Conservation (phyloP, 2,888 invertebrate species). For the Psococerastis gibbosa region DNA sequence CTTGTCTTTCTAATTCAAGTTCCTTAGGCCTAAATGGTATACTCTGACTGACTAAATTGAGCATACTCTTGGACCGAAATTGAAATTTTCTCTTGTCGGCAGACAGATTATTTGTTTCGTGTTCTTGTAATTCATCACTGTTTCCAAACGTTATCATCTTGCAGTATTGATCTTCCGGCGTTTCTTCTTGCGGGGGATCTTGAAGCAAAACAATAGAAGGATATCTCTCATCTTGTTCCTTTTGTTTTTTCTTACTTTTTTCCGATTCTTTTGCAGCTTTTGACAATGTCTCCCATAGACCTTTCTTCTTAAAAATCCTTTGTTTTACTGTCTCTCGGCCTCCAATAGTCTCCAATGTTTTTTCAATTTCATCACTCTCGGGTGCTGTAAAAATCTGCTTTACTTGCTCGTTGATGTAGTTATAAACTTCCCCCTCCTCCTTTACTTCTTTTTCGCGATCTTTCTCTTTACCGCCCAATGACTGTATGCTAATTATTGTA, state of each 20-base stretch:
- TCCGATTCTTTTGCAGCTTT: constrained; percentile 5
- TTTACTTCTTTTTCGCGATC: background rate
- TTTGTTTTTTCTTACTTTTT: background rate
- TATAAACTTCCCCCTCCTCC: background rate
- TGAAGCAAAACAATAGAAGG: constrained; percentile 11
- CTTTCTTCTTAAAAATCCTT: background rate
- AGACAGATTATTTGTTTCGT: background rate
- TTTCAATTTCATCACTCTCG: constrained; percentile 1
- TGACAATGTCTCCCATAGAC: constrained; percentile 11
- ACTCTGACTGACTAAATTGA: background rate
- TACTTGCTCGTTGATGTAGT: constrained; percentile 2
- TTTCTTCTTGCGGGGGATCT: constrained; percentile 8
- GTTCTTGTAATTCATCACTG: background rate
- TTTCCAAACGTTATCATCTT: background rate
- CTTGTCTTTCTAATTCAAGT: background rate
- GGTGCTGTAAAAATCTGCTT: background rate
- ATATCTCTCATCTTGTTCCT: constrained; percentile 11
- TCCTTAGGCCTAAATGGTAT: background rate
- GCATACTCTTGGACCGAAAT: background rate
- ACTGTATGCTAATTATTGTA: constrained; percentile 1
- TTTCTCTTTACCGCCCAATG: background rate
- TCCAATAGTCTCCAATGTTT: background rate
- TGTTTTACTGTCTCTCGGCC: constrained; percentile 7
- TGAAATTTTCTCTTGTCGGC: background rate
- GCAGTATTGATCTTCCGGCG: background rate